A percentile compares a stretch with the other conserved stretches of the same genome.
These are phyloP conservation scores for Pentalonia nigronervosa DNA, from an alignment of 1,140 invertebrate genomes.

Conservation along the genomic window DNA sequence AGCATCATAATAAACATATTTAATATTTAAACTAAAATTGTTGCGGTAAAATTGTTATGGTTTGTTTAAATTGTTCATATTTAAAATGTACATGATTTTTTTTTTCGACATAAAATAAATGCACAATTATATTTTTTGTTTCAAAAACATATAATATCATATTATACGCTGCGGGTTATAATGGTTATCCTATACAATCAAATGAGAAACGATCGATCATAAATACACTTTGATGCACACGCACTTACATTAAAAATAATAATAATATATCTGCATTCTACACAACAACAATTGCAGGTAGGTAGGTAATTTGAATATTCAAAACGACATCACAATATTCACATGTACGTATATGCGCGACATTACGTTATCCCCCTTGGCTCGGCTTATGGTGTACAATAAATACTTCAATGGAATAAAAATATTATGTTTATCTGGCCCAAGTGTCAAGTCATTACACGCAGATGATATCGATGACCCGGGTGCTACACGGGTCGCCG, in stretches of 20 bases:
- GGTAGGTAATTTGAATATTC: not conserved
- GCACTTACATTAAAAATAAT: not conserved
- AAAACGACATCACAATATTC: not conserved
- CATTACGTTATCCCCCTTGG: not conserved
- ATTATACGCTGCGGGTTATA: no score
- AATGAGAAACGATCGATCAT: not conserved
- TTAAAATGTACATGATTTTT: not conserved
- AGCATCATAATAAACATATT: not conserved
- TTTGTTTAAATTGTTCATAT: not conserved
- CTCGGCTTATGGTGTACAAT: not conserved
- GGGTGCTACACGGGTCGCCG: not conserved
- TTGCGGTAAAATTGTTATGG: not conserved
- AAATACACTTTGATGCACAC: not conserved
- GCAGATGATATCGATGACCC: not conserved
- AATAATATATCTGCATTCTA: not conserved
- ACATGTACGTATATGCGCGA: not conserved
- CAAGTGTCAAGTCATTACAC: constrained; percentile 32
- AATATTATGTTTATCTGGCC: constrained; percentile 1
- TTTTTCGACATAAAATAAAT: not conserved
- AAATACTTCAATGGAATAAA: not conserved
- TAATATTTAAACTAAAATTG: not conserved
- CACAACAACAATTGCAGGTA: not conserved
- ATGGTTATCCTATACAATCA: not conserved
- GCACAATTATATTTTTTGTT: not conserved
- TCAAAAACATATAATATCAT: not conserved